These are phyloP conservation scores for Drosophila yooni DNA, from an alignment of 2,888 invertebrate genomes.

Conservation along the genomic window DNA sequence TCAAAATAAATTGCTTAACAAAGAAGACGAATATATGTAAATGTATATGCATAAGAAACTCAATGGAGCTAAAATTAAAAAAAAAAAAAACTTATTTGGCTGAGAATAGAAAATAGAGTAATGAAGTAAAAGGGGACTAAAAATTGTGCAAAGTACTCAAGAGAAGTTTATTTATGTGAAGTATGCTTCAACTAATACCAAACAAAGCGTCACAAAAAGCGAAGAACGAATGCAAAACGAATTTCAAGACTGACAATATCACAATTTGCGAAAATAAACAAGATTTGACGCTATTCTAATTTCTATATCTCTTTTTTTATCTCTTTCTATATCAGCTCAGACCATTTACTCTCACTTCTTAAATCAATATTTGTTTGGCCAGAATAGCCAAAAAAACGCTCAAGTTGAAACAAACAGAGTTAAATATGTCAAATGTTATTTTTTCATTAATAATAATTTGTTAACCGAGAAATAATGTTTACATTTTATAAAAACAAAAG, in stretches of 20 bases:
- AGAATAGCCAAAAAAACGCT: no score
- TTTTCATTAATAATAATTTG: not conserved
- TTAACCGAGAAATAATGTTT: not conserved
- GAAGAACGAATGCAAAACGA: not conserved
- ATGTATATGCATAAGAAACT: not conserved
- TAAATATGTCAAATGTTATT: not conserved
- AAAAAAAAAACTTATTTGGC: not conserved
- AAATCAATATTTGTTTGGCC: not conserved
- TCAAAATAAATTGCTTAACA: constrained; percentile 1
- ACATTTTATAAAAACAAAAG: not conserved
- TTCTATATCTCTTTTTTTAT: not conserved
- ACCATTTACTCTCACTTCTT: not conserved
- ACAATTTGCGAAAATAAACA: not conserved
- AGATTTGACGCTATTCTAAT: not conserved
- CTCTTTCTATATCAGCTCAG: not conserved
- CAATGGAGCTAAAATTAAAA: not conserved
- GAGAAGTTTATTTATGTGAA: not conserved
- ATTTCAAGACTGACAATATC: not conserved
- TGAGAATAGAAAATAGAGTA: not conserved
- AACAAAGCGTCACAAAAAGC: not conserved
- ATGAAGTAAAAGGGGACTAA: not conserved
- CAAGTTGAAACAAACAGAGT: not conserved
- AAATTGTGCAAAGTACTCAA: not conserved
- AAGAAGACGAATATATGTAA: not conserved
- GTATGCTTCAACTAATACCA: not conserved